Base-by-base conservation (phyloP, 1,140 invertebrate species). In the Leptestheria dahalacensis region DNA sequence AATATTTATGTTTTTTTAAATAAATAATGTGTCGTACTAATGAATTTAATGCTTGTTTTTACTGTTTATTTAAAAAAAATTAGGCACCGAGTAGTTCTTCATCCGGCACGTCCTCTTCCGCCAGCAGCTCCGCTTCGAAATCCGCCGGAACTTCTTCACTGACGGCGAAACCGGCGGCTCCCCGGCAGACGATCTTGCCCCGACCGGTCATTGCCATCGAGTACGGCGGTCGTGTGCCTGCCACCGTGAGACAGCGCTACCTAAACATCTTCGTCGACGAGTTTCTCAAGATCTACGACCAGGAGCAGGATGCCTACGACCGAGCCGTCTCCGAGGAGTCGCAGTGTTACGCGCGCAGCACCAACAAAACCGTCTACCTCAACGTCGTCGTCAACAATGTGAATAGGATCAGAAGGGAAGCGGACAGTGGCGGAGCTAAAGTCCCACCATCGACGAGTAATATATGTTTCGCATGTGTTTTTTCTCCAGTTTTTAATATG, bases 201-300 rank as follows among this genome's bases (percentile, higher is more conserved):
- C 71, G 79, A 63, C 73, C 80, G 0, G 67, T 75, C 25, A 76
- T 91, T 47, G 81, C 86, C 70, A 74, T 81, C 26, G 73, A 74
- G 21, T 71, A 66, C 55, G 74, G 85, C 15, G 84, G 84, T 15
- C 92, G 91, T 72, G 86, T 94, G 56, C 81, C 88, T 3, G 78
- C 82, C 33, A 90, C 86, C 65, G 79, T 91, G 54, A 78, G 90
- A 58, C 88, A 89, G 65, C 79, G 83, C 66, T 91, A 88, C 72
- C 79, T 93, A 50, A 86, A 91, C 68, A 73, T 84, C 68, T 84
- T 94, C 76, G 86, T 90, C 51, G 86, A 91, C 69, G 83, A 93
- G 68, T 90, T 84, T 70, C 72, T 85, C 9, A 84, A 89, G 70
- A 81, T 91, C 23, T 70, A 66, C 62, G 41, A 68, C 25, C 57